Base-by-base conservation (phyloP, 2,113 vertebrate species). In the Lagenorhynchus albirostris region DNA sequence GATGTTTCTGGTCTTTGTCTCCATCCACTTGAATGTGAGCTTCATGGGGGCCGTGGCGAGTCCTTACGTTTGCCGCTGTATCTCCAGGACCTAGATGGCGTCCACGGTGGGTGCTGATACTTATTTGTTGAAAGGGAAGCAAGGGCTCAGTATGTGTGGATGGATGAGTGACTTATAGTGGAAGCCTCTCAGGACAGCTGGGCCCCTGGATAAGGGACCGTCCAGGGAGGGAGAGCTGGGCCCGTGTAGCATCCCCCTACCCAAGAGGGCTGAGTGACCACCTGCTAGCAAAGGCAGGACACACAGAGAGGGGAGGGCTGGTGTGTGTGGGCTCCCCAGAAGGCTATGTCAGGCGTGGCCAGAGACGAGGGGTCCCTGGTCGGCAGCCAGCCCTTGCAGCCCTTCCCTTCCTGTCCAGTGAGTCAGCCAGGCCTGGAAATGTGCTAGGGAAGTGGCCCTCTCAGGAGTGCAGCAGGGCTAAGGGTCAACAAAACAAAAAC, bases 381-480 rank as follows among this genome's bases (percentile, higher is more conserved):
- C 33, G 2, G 15, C 26, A 1, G 17, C 74, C 63, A 44, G 60
- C 4, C 23, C 6, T 91, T 88, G 71, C 80, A 84, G 71, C 33
- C 60, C 47, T 76, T 95, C 81, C 77, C 36, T 96, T 96, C 95
- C 94, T 70, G 79, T 84, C 79, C 6, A 13, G 33, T 98, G 94
- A 96, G 94, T 97, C 95, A 97, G 62, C 55, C 18, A 7, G 50
- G 21, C 31, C 9, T 31, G 55, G 88, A 93, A 89, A 25, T 60
- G 2, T 1, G 14, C 50, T 70, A 15, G 68, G 76, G 65, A 94
- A 67, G 29, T 55, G 79, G 71, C 26, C 36, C 53, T 33, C 36
- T n/a, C 44, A 12, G 82, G 47, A 81, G 53, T 38, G 14, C 60
- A 83, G 1, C 2, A 12, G 53, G 60, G 36, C 47, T 44, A 86